Conservation (phyloP, 2,797 vertebrate species). For the Ispidina picta region DNA sequence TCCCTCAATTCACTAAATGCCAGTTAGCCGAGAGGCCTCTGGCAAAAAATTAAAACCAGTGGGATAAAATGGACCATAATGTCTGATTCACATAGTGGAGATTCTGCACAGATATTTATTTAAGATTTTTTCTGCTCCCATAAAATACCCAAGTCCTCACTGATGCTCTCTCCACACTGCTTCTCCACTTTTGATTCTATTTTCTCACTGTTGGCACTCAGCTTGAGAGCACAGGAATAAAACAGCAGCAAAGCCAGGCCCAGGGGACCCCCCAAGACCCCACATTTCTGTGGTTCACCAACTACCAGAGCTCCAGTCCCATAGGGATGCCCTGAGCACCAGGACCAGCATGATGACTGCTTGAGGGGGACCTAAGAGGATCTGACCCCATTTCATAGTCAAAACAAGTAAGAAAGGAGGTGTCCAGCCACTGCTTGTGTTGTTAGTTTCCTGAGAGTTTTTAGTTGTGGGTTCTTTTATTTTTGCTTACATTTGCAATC, state of each 20-base stretch:
- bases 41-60: slow-evolving; percentile 14
- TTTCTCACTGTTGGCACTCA: not conserved
- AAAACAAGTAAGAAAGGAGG: not conserved
- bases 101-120: not conserved
- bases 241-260: rapidly evolving
- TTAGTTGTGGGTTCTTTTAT: rapidly evolving
- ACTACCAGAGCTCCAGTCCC: rapidly evolving
- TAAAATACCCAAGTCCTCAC: not conserved
- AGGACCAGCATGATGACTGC: not conserved
- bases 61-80: not conserved
- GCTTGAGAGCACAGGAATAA: not conserved
- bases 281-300: rapidly evolving
- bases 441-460: not conserved
- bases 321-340: rapidly evolving
- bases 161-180: rapidly evolving
- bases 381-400: not conserved
- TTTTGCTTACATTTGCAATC: not conserved
- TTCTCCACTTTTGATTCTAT: not conserved
- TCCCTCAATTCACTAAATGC: slow-evolving; percentile 27
- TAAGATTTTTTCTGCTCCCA: not conserved
- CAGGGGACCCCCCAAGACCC: not conserved
- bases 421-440: rapidly evolving
- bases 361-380: rapidly evolving
- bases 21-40: not conserved
- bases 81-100: not conserved